Conservation (phyloP, 2,113 vertebrate species). For the Saimiri boliviensis region DNA sequence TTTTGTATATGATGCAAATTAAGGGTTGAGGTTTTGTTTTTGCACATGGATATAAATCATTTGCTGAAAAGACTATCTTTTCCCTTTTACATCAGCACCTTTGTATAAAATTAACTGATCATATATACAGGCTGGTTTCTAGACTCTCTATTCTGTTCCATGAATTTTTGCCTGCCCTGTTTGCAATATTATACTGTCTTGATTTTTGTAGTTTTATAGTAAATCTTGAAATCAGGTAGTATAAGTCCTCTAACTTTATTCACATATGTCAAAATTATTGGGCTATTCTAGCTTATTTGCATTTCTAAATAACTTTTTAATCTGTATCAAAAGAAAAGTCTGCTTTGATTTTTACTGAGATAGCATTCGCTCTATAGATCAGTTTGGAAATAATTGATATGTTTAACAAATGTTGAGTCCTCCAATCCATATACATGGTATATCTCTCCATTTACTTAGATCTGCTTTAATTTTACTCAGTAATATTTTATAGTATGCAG, state of each 20-base stretch:
- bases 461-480: conserved; percentile 48
- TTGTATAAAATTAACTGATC: background rate
- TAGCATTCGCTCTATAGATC: background rate
- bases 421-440: background rate
- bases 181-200: background rate
- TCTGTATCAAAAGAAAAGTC: background rate
- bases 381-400: background rate
- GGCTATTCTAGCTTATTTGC: background rate
- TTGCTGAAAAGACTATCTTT: background rate
- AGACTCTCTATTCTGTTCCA: background rate
- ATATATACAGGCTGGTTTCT: background rate
- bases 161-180: background rate
- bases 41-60: background rate
- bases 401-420: background rate
- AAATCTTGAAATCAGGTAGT: conserved; percentile 14
- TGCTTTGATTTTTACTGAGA: background rate
- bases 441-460: background rate
- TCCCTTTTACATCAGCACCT: background rate
- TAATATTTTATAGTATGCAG: conserved; percentile 1
- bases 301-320: conserved; percentile 41
- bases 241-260: background rate
- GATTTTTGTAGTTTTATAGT: conserved; percentile 5
- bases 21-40: background rate
- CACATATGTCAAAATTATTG: background rate
- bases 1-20: background rate